Conservation (phyloP, 2,797 vertebrate genomes). For the Prunella strophiata region DNA sequence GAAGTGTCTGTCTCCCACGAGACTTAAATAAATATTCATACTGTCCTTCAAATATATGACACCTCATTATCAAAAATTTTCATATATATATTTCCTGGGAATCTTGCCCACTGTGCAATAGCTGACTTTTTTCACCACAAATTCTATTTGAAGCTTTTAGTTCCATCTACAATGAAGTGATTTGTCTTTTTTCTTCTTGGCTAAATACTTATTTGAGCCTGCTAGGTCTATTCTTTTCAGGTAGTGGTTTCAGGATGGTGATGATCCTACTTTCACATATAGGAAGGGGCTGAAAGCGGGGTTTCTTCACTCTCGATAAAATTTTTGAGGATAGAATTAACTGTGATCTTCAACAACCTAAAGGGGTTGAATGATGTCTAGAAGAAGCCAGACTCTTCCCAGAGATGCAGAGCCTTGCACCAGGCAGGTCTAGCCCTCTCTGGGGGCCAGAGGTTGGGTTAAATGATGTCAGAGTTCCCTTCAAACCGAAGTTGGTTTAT, state of each 20-base stretch:
- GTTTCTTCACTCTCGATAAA: not conserved
- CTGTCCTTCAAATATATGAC: conserved; percentile 1
- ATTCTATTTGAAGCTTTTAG: not conserved
- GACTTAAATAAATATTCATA: conserved; percentile 46
- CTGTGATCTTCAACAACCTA: not conserved
- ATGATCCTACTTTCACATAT: not conserved
- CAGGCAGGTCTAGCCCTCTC: not conserved
- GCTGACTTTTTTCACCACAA: not conserved
- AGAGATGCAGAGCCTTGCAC: not conserved
- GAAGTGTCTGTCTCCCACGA: not conserved
- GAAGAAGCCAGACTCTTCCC: not conserved
- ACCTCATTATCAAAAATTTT: not conserved
- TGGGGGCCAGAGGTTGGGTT: not conserved
- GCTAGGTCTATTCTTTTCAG: not conserved
- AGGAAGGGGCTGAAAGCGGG: not conserved
- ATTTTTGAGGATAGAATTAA: not conserved
- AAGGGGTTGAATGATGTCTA: not conserved
- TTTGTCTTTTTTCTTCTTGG: not conserved
- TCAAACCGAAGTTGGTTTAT: not conserved
- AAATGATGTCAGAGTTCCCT: not conserved
- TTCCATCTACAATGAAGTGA: not conserved
- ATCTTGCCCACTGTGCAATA: not conserved
- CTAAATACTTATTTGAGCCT: not conserved
- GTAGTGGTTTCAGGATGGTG: not conserved
- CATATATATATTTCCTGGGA: not conserved